Conservation (phyloP, 2,113 vertebrate species). For the Hydropotes inermis region DNA sequence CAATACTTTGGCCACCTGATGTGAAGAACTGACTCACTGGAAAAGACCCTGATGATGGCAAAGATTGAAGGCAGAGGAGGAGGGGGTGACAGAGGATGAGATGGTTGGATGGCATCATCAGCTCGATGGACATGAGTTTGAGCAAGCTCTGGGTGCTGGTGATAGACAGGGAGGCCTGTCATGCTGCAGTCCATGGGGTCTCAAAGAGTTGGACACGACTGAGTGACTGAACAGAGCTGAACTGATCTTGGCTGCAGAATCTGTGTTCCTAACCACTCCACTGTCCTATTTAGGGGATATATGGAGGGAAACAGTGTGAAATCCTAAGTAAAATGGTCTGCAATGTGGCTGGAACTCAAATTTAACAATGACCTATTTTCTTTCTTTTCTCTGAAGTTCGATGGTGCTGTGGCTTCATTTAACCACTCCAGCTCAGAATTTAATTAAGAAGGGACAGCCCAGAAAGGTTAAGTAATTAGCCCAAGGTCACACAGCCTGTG, state of each 20-base stretch:
- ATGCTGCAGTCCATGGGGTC: neutral
- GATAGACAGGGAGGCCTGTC: neutral
- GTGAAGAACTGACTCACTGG: neutral
- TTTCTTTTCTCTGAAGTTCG: neutral
- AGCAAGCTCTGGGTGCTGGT: neutral
- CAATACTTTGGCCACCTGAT: neutral
- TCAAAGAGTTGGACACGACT: accelerated
- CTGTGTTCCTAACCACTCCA: neutral
- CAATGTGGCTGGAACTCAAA: neutral
- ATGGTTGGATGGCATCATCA: neutral
- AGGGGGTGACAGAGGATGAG: neutral
- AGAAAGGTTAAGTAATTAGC: neutral
- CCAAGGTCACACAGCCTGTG: neutral
- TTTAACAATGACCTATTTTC: neutral
- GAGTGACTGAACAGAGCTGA: neutral
- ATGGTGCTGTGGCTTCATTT: accelerated
- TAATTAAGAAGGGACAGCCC: neutral
- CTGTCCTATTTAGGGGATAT: neutral
- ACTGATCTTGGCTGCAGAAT: neutral
- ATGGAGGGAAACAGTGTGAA: neutral
- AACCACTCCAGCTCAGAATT: neutral
- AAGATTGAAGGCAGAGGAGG: neutral
- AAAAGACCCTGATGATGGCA: neutral
- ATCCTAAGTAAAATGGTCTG: neutral
- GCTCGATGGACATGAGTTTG: neutral